These are phyloP conservation scores for Pantherophis guttatus DNA, from an alignment of 2,113 vertebrate genomes.

Conservation along the genomic window DNA sequence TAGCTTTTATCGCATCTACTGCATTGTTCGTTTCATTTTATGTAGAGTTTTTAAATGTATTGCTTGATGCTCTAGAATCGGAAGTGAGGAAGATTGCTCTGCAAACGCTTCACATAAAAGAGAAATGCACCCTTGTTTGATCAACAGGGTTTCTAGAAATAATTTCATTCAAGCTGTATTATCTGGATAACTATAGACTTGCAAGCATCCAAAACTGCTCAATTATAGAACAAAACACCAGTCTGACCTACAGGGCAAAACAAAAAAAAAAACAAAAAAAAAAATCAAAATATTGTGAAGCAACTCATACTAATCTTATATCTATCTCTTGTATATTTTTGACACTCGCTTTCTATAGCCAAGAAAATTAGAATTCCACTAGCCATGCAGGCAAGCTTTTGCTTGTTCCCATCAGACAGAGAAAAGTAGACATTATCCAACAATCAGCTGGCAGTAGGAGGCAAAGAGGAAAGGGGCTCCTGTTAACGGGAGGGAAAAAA, in stretches of 20 bases:
- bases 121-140: not conserved
- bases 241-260: not conserved
- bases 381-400: conserved; percentile 33
- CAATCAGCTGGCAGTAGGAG: conserved; percentile 35
- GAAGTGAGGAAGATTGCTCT: not conserved
- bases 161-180: not conserved
- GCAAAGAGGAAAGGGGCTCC: conserved; percentile 39
- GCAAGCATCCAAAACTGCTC: not conserved
- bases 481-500: conserved; percentile 22
- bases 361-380: conserved; percentile 34
- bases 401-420: conserved; percentile 28
- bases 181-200: not conserved
- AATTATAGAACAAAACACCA: not conserved
- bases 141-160: not conserved
- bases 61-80: not conserved
- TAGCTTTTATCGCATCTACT: not conserved
- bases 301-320: not conserved
- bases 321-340: not conserved
- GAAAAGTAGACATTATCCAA: conserved; percentile 8
- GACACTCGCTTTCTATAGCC: not conserved
- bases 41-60: not conserved
- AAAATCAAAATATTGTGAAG: not conserved
- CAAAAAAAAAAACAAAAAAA: not conserved
- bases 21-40: not conserved
- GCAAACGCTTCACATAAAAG: not conserved